Conservation (phyloP, 2,113 vertebrate genomes). For the Taxidea taxus region DNA sequence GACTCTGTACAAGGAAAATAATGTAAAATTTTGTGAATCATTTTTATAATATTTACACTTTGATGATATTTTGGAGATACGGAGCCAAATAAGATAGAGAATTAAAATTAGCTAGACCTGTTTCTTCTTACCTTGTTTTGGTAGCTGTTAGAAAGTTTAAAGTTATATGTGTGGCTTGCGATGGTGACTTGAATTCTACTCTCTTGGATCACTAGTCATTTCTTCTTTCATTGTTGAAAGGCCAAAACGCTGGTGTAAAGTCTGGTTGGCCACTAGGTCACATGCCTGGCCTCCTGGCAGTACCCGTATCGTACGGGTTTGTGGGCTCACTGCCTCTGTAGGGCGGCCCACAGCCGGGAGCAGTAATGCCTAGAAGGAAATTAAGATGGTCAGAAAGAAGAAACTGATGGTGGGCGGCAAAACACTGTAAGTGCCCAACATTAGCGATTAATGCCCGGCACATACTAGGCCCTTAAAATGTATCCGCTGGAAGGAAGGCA, state of each 20-base stretch:
- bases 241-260: too few species aligned
- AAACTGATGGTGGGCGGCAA: not conserved
- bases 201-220: not conserved
- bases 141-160: not conserved
- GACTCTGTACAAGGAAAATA: not conserved
- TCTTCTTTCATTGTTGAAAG: not conserved
- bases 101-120: not conserved
- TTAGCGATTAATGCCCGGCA: fast-evolving
- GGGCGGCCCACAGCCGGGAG: fast-evolving
- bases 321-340: too few species aligned
- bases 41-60: not conserved
- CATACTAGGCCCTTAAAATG: fast-evolving
- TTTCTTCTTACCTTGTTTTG: not conserved
- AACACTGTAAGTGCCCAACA: not conserved
- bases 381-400: not conserved
- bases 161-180: not conserved
- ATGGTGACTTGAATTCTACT: not conserved
- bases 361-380: not conserved
- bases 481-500: not conserved
- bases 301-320: fast-evolving
- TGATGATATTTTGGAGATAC: not conserved
- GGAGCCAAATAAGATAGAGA: not conserved
- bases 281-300: not conserved
- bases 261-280: fast-evolving
- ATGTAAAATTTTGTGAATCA: not conserved